phyloP scores from a whole-genome alignment of 2,888 invertebrate species.

The Zelleria hepariella region DNA sequence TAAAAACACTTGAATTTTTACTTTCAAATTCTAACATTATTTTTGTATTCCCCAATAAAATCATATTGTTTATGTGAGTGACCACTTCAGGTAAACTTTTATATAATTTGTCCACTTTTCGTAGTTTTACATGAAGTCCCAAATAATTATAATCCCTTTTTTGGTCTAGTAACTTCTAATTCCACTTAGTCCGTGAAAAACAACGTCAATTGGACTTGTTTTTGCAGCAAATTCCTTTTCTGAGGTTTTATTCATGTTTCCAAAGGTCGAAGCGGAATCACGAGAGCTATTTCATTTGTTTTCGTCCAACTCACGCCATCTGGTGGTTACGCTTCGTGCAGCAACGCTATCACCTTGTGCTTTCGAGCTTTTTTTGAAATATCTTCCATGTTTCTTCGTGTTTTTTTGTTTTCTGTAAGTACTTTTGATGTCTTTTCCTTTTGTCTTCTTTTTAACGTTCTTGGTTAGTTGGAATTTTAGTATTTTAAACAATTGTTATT shows the following conservation, averaged over 20 bases:
- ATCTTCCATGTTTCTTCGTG: background rate
- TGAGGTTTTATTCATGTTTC: background rate
- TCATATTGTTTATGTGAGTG: too few species aligned
- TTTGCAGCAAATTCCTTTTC: background rate
- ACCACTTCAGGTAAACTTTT: too few species aligned
- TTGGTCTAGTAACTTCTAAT: background rate
- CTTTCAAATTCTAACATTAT: too few species aligned
- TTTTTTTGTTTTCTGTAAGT: background rate
- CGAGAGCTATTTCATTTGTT: constrained; percentile 24
- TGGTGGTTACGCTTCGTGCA: constrained; percentile 21
- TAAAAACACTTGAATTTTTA: too few species aligned
- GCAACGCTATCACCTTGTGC: background rate
- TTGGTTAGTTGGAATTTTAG: too few species aligned
- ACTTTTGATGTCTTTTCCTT: background rate
- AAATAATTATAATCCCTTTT: background rate
- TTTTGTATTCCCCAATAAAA: too few species aligned
- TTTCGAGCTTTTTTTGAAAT: background rate
- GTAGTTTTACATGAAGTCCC: background rate
- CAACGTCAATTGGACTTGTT: background rate
- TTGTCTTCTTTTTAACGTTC: background rate
- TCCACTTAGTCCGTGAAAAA: background rate
- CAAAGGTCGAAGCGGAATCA: background rate
- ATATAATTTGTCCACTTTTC: too few species aligned
- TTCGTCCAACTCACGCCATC: constrained; percentile 50
- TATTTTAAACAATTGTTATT: too few species aligned